Evolutionary conservation across 2,888 invertebrate species (phyloP), one percentile per base, ranked within the genome.

Genomic region (Mythimna ferrago): DNA sequence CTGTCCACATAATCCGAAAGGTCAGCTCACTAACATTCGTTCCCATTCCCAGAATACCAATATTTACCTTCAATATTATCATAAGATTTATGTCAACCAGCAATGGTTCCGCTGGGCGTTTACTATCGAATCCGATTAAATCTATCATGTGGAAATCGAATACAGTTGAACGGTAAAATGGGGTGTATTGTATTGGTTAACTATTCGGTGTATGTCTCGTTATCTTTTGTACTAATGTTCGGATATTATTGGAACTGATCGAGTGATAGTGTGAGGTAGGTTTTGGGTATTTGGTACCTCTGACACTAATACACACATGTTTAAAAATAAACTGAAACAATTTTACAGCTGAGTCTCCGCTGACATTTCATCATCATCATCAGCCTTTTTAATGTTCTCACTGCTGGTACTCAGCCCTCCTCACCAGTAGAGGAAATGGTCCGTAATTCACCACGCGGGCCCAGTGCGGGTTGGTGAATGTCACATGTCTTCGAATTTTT

Each of bases 121-220:
- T 68, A 82, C 58, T 83, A 80, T 60, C 81, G 56, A 35, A 56
- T 71, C 53, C 53, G 81, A 81, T 81, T 83, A 66, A 73, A 80
- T 83, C 64, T 80, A 56, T 73, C 68, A 78, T 66, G 79, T 69
- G 61, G 60, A 69, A 68, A 69, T 68, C 69, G 75, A 84, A 78
- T 79, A 73, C 65, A 80, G 72, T 75, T 72, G 71, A 69, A 74
- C 78, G 79, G 79, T 85, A 82, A 80, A 78, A 81, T 78, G 19
- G 32, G 41, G 38, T 67, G 51, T 65, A 82, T 71, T 82, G 61
- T 67, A 41, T 81, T 75, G 77, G 79, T 84, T 81, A 73, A 78
- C 73, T 70, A 83, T 83, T 70, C 57, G 41, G 54, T 62, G 65
- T 54, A 2, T 19, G 54, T 61, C n/a, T 21, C 41, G 60, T 80